Percentiles rank a stretch among this genome's conserved stretches.
These are phyloP conservation scores for Thomomys bottae DNA, from an alignment of 2,113 vertebrate genomes.

Conservation along the genomic window DNA sequence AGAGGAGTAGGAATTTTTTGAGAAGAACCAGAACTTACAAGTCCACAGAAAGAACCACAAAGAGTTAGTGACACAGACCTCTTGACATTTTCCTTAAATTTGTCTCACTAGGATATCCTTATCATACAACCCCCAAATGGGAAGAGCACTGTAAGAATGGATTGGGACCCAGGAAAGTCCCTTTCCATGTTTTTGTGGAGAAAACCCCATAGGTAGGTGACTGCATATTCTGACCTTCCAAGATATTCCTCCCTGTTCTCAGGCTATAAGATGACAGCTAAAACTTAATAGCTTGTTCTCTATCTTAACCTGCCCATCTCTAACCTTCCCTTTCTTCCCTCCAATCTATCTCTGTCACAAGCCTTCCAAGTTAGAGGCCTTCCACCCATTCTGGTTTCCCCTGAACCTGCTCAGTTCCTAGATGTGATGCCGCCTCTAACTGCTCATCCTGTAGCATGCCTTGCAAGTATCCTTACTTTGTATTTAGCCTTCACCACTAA, in stretches of 20 bases:
- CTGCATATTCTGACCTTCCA: background rate
- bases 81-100: slow-evolving; percentile 23
- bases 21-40: slow-evolving; percentile 18
- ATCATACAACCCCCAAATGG: background rate
- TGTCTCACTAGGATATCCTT: background rate
- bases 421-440: background rate
- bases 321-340: background rate
- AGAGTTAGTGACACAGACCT: background rate
- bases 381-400: background rate
- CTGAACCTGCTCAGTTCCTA: background rate
- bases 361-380: background rate
- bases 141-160: background rate
- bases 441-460: background rate
- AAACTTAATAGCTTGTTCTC: background rate
- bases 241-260: background rate
- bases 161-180: background rate
- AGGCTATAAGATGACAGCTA: background rate
- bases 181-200: background rate
- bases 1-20: background rate
- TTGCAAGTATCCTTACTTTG: background rate
- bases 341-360: background rate
- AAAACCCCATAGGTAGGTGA: background rate
- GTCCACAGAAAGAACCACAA: background rate
- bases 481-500: background rate
- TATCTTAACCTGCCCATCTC: background rate